Conservation (phyloP, 2,113 vertebrate genomes). For the Orthonyx spaldingii region DNA sequence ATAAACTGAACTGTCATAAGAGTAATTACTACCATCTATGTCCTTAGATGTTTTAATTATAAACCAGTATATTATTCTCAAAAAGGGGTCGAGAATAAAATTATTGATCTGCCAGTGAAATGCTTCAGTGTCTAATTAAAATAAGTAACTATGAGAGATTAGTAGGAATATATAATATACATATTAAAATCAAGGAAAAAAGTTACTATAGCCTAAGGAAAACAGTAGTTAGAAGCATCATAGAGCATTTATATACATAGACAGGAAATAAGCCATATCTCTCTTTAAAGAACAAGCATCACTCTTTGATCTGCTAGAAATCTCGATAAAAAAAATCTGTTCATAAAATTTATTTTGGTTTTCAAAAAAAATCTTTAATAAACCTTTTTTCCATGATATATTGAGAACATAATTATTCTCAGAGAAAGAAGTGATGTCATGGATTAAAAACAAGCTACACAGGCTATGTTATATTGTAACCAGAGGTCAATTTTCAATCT, state of each 20-base stretch:
- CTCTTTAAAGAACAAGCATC: background rate
- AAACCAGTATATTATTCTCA: background rate
- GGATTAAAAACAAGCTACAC: background rate
- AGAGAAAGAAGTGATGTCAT: background rate
- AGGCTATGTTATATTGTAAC: background rate
- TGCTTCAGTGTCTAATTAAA: background rate
- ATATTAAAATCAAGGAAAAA: background rate
- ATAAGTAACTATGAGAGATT: background rate
- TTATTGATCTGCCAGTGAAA: background rate
- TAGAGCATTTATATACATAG: background rate
- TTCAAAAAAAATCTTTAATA: background rate
- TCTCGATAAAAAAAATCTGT: background rate
- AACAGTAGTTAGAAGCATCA: background rate
- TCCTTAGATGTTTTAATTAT: background rate
- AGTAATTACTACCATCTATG: background rate
- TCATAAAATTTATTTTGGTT: background rate
- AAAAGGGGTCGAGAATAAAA: background rate
- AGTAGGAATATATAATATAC: background rate
- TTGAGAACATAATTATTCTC: background rate
- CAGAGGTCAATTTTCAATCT: background rate
- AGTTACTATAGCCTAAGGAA: background rate
- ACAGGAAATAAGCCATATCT: background rate
- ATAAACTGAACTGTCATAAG: background rate
- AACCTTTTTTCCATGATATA: background rate
- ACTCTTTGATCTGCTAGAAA: background rate